Evolutionary conservation across 2,113 vertebrate species (phyloP), one percentile per base, ranked within the genome.

Genomic region (Dryoscopus gambensis): DNA sequence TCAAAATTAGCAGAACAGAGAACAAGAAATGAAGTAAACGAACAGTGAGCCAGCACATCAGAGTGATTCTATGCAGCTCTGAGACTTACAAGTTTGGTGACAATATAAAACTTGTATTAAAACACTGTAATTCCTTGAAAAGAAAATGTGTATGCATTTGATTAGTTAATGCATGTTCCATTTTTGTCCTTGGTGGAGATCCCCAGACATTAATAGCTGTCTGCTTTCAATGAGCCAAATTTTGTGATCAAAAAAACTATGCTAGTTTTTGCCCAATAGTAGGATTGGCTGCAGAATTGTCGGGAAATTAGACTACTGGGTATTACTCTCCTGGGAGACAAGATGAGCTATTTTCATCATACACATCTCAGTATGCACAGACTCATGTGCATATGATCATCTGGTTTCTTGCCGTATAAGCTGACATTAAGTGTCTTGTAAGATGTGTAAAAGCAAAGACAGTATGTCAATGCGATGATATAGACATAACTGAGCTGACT

Each of bases 401-500:
- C 87, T 93, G 65, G 12, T 76, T 92, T 89, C 84, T 81, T 76
- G 49, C 68, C 8, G 5, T 63, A 60, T 84, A 89, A 89, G 44
- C 68, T 93, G 79, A 84, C 68, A 75, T 56, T 57, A 86, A 74
- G 57, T 70, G 56, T 81, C 79, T 75, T 84, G 30, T 85, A 82
- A 83, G 87, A 73, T 86, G 52, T 68, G 71, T 63, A 70, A 67
- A 91, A 80, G 87, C 84, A 74, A 87, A 94, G 78, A n/a, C 84
- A 77, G 39, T 53, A 10, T 87, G 82, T 87, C 89, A 95, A 4
- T 47, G 21, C 7, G 5, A 28, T 90, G 70, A 87, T 93, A 53
- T 2, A 93, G 78, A 95, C 57, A 69, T 87, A 57, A 65, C 70
- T 95, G 94, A 94, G 59, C 67, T 94, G 81, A 65, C 70, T 95